Evolutionary conservation across 2,113 vertebrate species (phyloP).

Genomic region (Neotragus moschatus): DNA sequence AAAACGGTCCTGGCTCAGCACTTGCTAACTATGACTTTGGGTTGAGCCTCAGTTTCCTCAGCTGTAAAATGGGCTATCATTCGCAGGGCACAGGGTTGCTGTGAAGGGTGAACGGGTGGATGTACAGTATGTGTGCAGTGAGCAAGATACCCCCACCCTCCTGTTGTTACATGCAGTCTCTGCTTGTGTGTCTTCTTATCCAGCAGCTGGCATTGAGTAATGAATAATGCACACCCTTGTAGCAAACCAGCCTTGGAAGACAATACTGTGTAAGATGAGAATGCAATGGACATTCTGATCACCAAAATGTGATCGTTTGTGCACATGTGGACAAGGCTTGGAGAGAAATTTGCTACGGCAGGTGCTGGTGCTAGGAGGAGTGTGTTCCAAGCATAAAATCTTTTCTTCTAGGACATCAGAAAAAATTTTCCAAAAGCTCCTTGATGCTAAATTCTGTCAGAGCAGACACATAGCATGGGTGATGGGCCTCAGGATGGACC

Average conservation of each 20-base stretch:
- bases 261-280: neutral
- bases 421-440: neutral
- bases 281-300: neutral
- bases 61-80: neutral
- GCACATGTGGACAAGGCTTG: neutral
- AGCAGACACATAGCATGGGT: neutral
- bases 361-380: neutral
- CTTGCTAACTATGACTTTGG: neutral
- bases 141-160: neutral
- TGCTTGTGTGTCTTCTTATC: neutral
- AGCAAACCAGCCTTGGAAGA: neutral
- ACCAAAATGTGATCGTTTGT: neutral
- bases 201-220: neutral
- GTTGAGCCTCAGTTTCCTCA: neutral
- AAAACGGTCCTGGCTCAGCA: neutral
- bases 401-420: neutral
- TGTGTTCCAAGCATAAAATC: neutral
- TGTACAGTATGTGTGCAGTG: fast-evolving
- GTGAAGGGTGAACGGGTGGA: neutral
- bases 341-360: neutral
- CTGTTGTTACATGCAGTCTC: fast-evolving
- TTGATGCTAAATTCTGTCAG: neutral
- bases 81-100: neutral
- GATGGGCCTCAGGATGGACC: neutral
- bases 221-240: neutral